Evolutionary conservation across 1,140 invertebrate species (phyloP).

Genomic region (Euura lappo): DNA sequence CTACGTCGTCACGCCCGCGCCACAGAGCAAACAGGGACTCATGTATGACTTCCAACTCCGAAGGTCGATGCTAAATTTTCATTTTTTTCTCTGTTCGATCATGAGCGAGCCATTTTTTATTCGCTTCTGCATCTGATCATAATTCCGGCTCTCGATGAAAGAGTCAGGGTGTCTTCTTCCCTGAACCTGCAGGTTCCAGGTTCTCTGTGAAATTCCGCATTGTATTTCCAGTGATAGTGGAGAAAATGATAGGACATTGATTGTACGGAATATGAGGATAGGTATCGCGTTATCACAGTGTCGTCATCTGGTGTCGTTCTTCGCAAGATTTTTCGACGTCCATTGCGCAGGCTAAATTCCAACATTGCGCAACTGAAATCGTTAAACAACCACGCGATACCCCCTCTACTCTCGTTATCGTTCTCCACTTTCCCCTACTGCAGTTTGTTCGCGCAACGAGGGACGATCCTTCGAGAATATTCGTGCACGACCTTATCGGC

Average conservation of each 20-base stretch:
- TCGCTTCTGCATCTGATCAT: too few species aligned
- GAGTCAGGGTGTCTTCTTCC: too few species aligned
- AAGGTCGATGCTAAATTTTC: constrained; percentile 9
- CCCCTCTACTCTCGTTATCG: background rate
- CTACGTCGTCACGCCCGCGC: constrained; percentile 46
- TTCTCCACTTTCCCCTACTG: too few species aligned
- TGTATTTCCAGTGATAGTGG: too few species aligned
- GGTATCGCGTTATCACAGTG: constrained; percentile 9
- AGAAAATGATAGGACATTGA: too few species aligned
- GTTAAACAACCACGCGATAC: constrained; percentile 20
- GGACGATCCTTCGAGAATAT: constrained; percentile 35
- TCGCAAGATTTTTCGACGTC: background rate
- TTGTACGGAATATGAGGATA: too few species aligned
- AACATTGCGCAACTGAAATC: constrained; percentile 31
- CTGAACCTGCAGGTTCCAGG: too few species aligned
- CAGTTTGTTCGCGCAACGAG: constrained; percentile 19
- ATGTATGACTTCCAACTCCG: constrained; percentile 17
- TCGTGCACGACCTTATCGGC: constrained; percentile 54
- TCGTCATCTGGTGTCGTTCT: constrained; percentile 44
- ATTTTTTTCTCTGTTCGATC: background rate
- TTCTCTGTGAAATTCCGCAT: too few species aligned
- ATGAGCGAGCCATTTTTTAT: too few species aligned
- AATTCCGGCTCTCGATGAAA: too few species aligned
- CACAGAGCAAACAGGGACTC: constrained; percentile 45
- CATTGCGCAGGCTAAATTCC: constrained; percentile 32